phyloP scores from a whole-genome alignment of 2,888 invertebrate species.

The Leucophora obtusa region DNA sequence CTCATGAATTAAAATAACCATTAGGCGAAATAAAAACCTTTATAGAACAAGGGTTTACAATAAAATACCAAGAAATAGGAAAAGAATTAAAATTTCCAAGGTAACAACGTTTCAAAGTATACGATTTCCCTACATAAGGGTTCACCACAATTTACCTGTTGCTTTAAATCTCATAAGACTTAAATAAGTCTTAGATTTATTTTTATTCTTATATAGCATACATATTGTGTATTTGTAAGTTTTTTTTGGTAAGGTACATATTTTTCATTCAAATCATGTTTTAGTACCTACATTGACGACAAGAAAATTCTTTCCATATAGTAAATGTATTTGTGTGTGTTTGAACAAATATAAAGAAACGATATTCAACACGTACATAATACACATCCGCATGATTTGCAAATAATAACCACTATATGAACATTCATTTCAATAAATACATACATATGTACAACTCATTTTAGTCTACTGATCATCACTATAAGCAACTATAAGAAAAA shows the following conservation, averaged over 20 bases:
- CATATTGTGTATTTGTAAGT: neutral
- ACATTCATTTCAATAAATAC: constrained; percentile 9
- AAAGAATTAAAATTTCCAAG: no score
- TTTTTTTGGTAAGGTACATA: neutral
- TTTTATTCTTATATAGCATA: neutral
- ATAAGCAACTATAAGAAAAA: constrained; percentile 31
- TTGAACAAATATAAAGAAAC: neutral
- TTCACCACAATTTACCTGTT: no score
- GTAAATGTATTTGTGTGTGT: neutral
- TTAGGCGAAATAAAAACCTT: no score
- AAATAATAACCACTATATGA: constrained; percentile 55
- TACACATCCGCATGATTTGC: constrained; percentile 57
- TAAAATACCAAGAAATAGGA: no score
- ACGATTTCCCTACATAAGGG: no score
- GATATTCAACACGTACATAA: constrained; percentile 49
- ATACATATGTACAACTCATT: constrained; percentile 17
- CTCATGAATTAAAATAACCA: no score
- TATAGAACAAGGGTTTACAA: no score
- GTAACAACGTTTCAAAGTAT: no score
- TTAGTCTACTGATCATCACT: constrained; percentile 37
- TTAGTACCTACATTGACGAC: neutral
- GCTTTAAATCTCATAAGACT: no score
- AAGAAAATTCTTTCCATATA: neutral
- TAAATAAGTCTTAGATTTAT: no score
- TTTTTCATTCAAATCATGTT: neutral